Percentiles rank a stretch among this genome's conserved stretches.
phyloP scores from a whole-genome alignment of 2,888 invertebrate genomes.

The Drosophila koepferae region DNA sequence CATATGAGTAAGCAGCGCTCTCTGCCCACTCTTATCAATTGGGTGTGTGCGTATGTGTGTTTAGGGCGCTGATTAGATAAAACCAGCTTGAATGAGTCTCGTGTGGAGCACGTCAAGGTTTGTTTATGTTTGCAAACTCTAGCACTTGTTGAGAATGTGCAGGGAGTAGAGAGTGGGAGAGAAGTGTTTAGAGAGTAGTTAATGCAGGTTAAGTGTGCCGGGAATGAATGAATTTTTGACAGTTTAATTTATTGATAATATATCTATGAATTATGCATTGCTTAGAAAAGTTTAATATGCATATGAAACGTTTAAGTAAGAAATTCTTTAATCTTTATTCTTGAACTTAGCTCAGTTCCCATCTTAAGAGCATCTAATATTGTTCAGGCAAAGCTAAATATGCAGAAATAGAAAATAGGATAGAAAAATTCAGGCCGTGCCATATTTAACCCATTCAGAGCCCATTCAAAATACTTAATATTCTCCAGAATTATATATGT shows the following conservation, averaged over 20 bases:
- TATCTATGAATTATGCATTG: background rate
- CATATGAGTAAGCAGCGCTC: constrained; percentile 64
- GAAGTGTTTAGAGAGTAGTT: background rate
- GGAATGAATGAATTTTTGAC: no score
- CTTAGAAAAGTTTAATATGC: background rate
- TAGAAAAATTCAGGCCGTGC: no score
- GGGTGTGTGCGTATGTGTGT: constrained; percentile 28
- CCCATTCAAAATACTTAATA: background rate
- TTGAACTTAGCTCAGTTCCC: background rate
- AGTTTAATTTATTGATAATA: background rate
- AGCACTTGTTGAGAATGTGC: background rate
- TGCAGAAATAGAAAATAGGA: no score
- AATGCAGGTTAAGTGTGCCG: constrained; percentile 1
- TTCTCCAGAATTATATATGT: background rate
- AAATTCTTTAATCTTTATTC: background rate
- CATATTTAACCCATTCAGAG: no score
- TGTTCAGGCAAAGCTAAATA: no score
- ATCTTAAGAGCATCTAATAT: background rate
- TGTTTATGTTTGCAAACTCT: constrained; percentile 65
- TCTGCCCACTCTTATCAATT: constrained; percentile 54
- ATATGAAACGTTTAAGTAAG: no score
- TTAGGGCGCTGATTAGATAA: constrained; percentile 69
- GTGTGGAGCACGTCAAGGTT: constrained; percentile 33
- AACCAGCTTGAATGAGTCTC: constrained; percentile 13
- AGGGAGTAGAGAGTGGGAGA: background rate